Conservation (phyloP, 2,797 vertebrate genomes). For the Cirrhinus mrigala region DNA sequence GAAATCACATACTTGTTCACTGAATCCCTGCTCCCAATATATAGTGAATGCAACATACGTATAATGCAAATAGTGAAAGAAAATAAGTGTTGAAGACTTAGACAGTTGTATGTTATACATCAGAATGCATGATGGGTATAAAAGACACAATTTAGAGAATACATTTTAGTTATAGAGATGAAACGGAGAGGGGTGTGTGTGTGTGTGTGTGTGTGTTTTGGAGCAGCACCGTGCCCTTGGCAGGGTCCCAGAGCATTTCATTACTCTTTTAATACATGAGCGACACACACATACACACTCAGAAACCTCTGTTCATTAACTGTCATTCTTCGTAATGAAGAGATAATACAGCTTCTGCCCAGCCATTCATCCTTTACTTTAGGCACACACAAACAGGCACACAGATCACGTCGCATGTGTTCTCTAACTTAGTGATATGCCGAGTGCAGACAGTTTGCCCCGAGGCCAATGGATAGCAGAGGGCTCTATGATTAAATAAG, state of each 20-base stretch:
- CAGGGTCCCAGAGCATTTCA: slow-evolving; percentile 14
- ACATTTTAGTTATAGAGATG: background rate
- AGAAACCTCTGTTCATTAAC: slow-evolving; percentile 65
- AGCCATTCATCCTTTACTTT: slow-evolving; percentile 31
- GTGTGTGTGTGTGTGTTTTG: background rate
- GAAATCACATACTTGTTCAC: background rate
- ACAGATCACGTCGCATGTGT: slow-evolving; percentile 18
- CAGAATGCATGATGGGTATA: background rate
- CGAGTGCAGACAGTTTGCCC: slow-evolving; percentile 32
- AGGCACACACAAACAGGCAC: background rate
- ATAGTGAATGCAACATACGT: background rate
- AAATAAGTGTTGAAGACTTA: background rate
- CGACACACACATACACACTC: background rate
- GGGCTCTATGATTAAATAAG: slow-evolving; percentile 36
- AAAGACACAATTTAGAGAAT: background rate
- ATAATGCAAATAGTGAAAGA: background rate
- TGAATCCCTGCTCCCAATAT: background rate
- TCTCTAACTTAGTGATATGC: slow-evolving; percentile 22
- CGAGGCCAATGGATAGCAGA: slow-evolving; percentile 31
- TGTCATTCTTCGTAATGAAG: slow-evolving; percentile 65
- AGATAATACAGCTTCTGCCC: slow-evolving; percentile 57
- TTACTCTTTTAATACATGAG: slow-evolving; percentile 16
- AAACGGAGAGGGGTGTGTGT: background rate
- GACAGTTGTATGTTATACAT: background rate
- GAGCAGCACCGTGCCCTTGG: background rate